Evolutionary conservation across 1,140 invertebrate species (phyloP).

Genomic region (Mizuhopecten yessoensis): DNA sequence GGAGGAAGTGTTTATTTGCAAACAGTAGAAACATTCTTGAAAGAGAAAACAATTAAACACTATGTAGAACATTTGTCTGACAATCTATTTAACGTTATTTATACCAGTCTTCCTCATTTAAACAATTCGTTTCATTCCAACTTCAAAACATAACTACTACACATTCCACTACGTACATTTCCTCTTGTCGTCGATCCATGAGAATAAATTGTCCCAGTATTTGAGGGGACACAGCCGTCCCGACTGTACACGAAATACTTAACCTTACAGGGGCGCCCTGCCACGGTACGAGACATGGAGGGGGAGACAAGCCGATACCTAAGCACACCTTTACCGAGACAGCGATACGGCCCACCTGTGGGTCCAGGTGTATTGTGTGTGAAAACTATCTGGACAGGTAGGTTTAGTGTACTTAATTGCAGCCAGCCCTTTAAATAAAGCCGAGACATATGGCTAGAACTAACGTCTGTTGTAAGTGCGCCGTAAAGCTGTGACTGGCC

Average conservation of each 20-base stretch:
- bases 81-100: not conserved
- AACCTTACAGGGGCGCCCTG: not conserved
- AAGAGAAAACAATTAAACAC: not conserved
- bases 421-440: not conserved
- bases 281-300: not conserved
- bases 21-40: not conserved
- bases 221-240: not conserved
- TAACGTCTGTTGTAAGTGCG: not conserved
- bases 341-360: constrained; percentile 22
- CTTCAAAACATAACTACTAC: not conserved
- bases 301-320: not conserved
- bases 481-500: not conserved
- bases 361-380: constrained; percentile 23
- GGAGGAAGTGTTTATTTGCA: not conserved
- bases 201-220: not conserved
- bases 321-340: not conserved
- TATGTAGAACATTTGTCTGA: not conserved
- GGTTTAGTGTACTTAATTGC: not conserved
- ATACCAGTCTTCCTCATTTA: not conserved
- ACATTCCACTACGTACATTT: not conserved
- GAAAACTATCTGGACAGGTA: not conserved
- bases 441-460: not conserved
- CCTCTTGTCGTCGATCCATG: not conserved
- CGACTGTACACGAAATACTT: not conserved
- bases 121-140: too few relatives aligned